These are phyloP conservation scores for Burhinus bistriatus DNA, from an alignment of 2,113 vertebrate species.

Conservation along the genomic window DNA sequence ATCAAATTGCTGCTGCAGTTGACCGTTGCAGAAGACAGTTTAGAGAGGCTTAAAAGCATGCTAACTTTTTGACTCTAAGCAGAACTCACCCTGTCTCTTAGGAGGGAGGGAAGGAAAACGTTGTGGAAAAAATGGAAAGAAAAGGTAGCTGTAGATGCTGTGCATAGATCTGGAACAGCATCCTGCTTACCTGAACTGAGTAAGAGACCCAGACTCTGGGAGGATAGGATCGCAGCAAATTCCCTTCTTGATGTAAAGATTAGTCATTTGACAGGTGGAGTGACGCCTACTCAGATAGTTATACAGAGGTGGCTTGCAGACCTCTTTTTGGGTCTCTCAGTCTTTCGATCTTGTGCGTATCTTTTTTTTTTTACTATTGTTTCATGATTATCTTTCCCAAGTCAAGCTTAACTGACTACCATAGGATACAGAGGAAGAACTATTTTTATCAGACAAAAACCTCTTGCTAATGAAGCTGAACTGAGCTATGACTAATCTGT, in stretches of 20 bases:
- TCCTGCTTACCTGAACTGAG: neutral
- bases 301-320: neutral
- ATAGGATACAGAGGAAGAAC: neutral
- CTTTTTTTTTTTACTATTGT: neutral
- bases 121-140: neutral
- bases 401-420: neutral
- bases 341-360: neutral
- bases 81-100: neutral
- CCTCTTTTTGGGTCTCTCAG: neutral
- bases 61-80: neutral
- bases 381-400: neutral
- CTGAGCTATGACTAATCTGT: neutral
- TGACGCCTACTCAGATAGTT: neutral
- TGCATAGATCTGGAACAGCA: neutral
- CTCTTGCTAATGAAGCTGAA: neutral
- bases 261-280: neutral
- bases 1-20: neutral
- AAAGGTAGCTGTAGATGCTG: neutral
- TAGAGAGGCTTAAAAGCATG: neutral
- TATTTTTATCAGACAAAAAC: neutral
- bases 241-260: neutral
- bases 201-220: neutral
- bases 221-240: neutral
- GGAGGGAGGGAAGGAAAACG: neutral
- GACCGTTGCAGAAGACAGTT: neutral